phyloP scores from a whole-genome alignment of 1,140 invertebrate genomes.

The Linepithema humile region DNA sequence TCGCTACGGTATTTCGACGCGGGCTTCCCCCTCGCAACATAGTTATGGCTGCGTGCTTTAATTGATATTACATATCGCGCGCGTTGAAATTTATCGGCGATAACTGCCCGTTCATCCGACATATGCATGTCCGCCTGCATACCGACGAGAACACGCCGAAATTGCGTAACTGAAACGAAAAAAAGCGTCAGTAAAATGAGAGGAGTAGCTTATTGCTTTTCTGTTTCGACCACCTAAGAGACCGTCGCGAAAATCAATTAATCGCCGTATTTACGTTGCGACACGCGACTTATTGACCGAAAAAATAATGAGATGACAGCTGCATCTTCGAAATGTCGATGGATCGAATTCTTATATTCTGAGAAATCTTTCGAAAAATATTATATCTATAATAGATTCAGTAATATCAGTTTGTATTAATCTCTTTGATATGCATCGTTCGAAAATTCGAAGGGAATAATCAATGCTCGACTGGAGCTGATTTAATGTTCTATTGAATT shows the following conservation, averaged over 20 bases:
- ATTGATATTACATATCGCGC: slow-evolving; percentile 69
- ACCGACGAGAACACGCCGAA: slow-evolving; percentile 16
- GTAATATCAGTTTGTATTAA: not conserved
- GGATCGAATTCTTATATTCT: not conserved
- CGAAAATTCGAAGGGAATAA: not conserved
- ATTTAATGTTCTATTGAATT: slow-evolving; percentile 17
- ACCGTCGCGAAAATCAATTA: not conserved
- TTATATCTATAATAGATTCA: not conserved
- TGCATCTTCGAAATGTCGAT: not conserved
- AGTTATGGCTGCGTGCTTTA: slow-evolving; percentile 70
- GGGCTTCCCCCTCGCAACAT: slow-evolving; percentile 58
- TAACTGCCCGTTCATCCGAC: slow-evolving; percentile 61
- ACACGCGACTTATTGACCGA: not conserved
- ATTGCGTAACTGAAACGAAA: slow-evolving; percentile 45
- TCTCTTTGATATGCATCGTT: not conserved
- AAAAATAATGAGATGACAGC: not conserved
- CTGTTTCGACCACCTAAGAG: not conserved
- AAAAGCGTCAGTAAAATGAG: not conserved
- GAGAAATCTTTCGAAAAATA: not conserved
- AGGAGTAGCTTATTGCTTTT: not conserved
- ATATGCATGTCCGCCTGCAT: slow-evolving; percentile 38
- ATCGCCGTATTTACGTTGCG: not conserved
- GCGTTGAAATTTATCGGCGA: slow-evolving; percentile 69
- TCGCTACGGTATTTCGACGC: slow-evolving; percentile 60
- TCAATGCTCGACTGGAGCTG: not conserved